Percentiles rank a stretch among this genome's conserved stretches.
phyloP scores from a whole-genome alignment of 2,888 invertebrate species.

The Drosophila pegasa region DNA sequence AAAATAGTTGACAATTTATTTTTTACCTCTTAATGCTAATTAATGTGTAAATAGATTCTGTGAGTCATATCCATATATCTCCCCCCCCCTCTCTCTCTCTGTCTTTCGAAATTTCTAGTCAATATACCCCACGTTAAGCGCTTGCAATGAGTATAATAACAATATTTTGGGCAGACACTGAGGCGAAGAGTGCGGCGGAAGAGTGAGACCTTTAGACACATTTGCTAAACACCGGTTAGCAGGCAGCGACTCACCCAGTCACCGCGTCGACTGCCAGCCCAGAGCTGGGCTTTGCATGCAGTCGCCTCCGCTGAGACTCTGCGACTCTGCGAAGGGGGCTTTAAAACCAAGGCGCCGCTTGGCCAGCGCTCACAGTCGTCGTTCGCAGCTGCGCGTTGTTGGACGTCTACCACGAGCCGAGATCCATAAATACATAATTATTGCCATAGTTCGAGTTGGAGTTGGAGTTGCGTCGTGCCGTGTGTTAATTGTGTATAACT shows the following conservation, averaged over 20 bases:
- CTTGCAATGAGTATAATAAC: background rate
- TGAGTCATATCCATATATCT: no score
- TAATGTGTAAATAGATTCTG: background rate
- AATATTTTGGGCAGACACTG: constrained; percentile 14
- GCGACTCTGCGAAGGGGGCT: constrained; percentile 44
- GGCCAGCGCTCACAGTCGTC: constrained; percentile 57
- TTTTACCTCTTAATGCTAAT: background rate
- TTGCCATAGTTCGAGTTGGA: background rate
- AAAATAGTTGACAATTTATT: no score
- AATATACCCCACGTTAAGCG: background rate
- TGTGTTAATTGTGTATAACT: constrained; percentile 12
- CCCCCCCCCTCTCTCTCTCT: no score
- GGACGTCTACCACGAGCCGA: constrained; percentile 44
- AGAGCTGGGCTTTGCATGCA: constrained; percentile 29
- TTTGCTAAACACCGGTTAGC: constrained; percentile 32
- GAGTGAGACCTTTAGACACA: constrained; percentile 36
- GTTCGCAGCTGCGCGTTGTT: constrained; percentile 62
- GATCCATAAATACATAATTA: constrained; percentile 18
- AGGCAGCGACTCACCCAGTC: constrained; percentile 8
- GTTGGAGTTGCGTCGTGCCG: background rate
- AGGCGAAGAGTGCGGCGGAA: constrained; percentile 23
- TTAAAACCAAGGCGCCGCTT: constrained; percentile 59
- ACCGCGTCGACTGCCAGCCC: constrained; percentile 10
- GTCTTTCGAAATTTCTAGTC: background rate
- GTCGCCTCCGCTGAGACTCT: no score